These are phyloP conservation scores for Calameuta idolon DNA, from an alignment of 2,888 invertebrate genomes.

Conservation along the genomic window DNA sequence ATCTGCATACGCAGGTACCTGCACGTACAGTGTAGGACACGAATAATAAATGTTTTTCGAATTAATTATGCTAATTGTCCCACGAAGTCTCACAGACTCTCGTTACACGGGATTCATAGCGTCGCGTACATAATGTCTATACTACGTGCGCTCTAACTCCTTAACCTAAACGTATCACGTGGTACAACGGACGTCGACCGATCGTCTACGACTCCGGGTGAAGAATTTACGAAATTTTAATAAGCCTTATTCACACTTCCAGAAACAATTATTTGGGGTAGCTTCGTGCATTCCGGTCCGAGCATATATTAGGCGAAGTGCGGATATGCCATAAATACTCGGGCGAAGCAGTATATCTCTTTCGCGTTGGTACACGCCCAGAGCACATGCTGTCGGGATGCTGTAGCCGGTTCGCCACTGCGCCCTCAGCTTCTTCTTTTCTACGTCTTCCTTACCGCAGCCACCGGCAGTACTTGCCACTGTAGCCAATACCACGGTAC, in stretches of 20 bases:
- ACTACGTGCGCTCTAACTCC: too few relatives aligned
- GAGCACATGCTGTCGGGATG: conserved; percentile 62
- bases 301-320: conserved; percentile 49
- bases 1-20: too few relatives aligned
- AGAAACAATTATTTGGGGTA: conserved; percentile 63
- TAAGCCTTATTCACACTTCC: conserved; percentile 61
- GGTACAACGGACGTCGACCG: too few relatives aligned
- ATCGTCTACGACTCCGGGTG: too few relatives aligned
- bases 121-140: too few relatives aligned
- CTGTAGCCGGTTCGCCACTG: conserved; percentile 18
- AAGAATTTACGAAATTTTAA: conserved; percentile 40
- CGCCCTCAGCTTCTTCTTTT: conserved; percentile 36
- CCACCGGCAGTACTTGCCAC: too few relatives aligned
- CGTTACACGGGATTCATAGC: too few relatives aligned
- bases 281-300: conserved; percentile 51
- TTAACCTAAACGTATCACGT: too few relatives aligned
- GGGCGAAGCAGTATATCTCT: conserved; percentile 63
- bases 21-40: too few relatives aligned
- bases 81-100: not conserved
- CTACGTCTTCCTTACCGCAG: conserved; percentile 25
- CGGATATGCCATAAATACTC: conserved; percentile 67
- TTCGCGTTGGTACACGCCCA: conserved; percentile 63
- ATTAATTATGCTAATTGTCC: not conserved
- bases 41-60: too few relatives aligned
- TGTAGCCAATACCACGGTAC: too few relatives aligned